These are phyloP conservation scores for Electrona antarctica DNA, from an alignment of 2,113 vertebrate species.

Conservation along the genomic window DNA sequence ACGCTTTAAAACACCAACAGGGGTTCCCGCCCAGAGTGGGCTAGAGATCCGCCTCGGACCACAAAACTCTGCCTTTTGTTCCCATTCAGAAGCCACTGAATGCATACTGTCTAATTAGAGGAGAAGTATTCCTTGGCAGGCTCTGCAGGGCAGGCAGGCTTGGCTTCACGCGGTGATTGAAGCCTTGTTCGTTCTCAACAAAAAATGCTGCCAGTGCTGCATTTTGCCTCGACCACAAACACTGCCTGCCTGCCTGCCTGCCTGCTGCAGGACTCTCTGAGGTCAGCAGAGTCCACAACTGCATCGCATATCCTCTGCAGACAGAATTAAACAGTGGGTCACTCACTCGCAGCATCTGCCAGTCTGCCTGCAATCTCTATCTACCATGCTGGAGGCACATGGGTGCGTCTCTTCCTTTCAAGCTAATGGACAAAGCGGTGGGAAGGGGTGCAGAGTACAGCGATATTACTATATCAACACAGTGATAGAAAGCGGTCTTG, in stretches of 20 bases:
- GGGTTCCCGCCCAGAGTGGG: too few species aligned
- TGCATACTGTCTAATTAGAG: conserved; percentile 61
- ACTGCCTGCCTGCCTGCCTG: conserved; percentile 55
- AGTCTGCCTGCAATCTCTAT: conserved; percentile 7
- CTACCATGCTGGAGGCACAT: conserved; percentile 36
- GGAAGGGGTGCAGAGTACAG: conserved; percentile 8
- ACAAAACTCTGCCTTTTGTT: conserved; percentile 50
- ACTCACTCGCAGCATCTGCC: conserved; percentile 16
- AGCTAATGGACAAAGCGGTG: neutral
- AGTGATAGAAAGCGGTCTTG: neutral
- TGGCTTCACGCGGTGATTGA: conserved; percentile 38
- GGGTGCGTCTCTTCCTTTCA: conserved; percentile 25
- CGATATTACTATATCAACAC: conserved; percentile 26
- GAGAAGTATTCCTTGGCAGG: conserved; percentile 60
- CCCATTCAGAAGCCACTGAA: conserved; percentile 46
- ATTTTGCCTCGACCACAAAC: conserved; percentile 48
- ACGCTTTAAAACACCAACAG: too few species aligned
- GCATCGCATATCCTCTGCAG: conserved; percentile 64
- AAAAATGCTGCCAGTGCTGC: conserved; percentile 63
- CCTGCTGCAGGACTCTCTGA: conserved; percentile 57
- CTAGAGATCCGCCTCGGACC: conserved; percentile 37
- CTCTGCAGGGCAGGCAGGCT: neutral
- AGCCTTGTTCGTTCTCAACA: conserved; percentile 29
- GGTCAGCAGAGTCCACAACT: conserved; percentile 80
- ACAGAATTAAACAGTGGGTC: conserved; percentile 21